Conservation (phyloP, 2,797 vertebrate species). For the Gephyroberyx darwinii region DNA sequence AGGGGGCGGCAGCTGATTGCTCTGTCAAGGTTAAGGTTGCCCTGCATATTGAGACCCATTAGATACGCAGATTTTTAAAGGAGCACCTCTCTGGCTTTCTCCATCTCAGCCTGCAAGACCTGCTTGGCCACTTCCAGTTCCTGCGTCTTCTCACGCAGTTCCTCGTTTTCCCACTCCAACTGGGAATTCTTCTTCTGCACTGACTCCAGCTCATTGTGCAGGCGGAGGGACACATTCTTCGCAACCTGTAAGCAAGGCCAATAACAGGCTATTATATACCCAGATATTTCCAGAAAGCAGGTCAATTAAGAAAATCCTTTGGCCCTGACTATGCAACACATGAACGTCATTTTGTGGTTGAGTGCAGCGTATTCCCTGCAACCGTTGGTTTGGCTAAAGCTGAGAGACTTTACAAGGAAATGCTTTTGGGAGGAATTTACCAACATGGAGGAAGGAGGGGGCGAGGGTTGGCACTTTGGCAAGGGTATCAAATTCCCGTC, state of each 20-base stretch:
- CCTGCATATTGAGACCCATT: slow-evolving; percentile 1
- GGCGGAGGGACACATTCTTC: slow-evolving; percentile 92
- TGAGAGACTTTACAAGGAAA: slow-evolving; percentile 55
- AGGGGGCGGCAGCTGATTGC: slow-evolving; percentile 20
- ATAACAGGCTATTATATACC: slow-evolving; percentile 9
- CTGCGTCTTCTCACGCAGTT: slow-evolving; percentile 89
- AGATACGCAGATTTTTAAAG: neutral
- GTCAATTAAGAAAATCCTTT: slow-evolving; percentile 11
- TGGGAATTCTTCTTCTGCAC: slow-evolving; percentile 91
- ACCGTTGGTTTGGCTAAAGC: slow-evolving; percentile 37
- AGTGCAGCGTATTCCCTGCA: slow-evolving; percentile 11
- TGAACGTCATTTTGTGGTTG: slow-evolving; percentile 4
- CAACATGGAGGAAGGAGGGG: slow-evolving; percentile 30
- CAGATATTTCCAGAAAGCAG: neutral
- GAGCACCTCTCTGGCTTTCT: slow-evolving; percentile 89
- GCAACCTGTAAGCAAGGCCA: slow-evolving; percentile 84
- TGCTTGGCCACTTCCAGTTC: slow-evolving; percentile 93
- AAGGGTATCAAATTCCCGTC: slow-evolving; percentile 16
- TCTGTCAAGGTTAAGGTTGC: slow-evolving; percentile 24
- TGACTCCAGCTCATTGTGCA: slow-evolving; percentile 91
- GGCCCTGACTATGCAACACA: neutral
- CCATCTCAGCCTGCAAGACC: slow-evolving; percentile 93
- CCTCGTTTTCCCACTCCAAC: slow-evolving; percentile 93
- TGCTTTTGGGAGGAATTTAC: slow-evolving; percentile 60
- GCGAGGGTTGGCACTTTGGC: slow-evolving; percentile 4